A percentile compares a stretch with the other conserved stretches of the same genome.
phyloP scores from a whole-genome alignment of 2,113 vertebrate species.

The Nannospalax galili region DNA sequence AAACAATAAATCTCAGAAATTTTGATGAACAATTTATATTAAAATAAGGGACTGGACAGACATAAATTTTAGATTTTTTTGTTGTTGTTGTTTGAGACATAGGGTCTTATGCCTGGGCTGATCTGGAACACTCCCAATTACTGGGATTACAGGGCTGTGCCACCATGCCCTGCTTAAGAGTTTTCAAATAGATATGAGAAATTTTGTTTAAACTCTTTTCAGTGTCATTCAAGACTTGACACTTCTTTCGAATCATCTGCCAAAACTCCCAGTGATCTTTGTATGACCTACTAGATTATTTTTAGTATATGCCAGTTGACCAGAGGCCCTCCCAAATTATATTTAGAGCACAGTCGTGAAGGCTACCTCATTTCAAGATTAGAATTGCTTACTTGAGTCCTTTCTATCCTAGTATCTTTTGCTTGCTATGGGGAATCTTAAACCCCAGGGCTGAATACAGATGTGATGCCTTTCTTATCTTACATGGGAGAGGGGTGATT shows the following conservation, averaged over 20 bases:
- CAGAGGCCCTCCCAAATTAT: neutral
- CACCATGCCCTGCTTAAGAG: neutral
- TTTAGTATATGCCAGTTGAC: neutral
- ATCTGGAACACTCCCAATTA: neutral
- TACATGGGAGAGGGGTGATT: neutral
- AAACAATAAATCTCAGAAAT: constrained; percentile 3
- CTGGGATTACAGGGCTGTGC: neutral
- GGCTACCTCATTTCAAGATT: neutral
- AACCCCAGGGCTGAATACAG: too few relatives aligned
- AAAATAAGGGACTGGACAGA: neutral
- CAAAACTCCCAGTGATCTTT: neutral
- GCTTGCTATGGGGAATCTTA: neutral
- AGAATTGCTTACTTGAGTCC: neutral
- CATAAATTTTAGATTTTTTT: neutral
- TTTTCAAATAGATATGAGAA: neutral
- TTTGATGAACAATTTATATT: constrained; percentile 6
- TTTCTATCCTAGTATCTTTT: neutral
- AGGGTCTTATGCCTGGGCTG: neutral
- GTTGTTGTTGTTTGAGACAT: neutral
- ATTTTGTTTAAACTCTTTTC: neutral
- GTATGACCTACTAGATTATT: neutral
- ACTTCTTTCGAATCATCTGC: neutral
- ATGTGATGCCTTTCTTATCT: neutral
- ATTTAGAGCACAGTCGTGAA: constrained; percentile 34
- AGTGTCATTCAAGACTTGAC: neutral